Percentiles rank a stretch among this genome's conserved stretches.
phyloP scores from a whole-genome alignment of 2,113 vertebrate species.

The Anseranas semipalmata region DNA sequence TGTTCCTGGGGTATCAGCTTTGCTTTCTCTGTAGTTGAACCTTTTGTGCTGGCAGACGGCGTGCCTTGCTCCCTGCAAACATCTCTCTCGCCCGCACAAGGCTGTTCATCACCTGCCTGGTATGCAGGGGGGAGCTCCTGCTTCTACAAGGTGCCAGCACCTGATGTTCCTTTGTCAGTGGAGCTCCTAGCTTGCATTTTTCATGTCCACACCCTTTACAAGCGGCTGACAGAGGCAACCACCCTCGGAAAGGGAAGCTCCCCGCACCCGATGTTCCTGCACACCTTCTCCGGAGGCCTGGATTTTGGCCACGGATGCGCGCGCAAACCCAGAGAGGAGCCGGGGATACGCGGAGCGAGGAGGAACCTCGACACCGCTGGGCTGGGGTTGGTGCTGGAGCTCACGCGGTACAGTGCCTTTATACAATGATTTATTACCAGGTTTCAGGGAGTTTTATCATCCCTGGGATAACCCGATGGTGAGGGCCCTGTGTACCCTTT shows the following conservation, averaged over 20 bases:
- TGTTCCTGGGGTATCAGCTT: background rate
- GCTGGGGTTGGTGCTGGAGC: background rate
- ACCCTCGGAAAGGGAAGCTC: background rate
- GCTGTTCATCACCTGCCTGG: background rate
- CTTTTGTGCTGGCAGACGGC: background rate
- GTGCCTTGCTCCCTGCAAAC: background rate
- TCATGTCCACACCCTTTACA: background rate
- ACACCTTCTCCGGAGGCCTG: background rate
- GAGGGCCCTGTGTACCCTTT: background rate
- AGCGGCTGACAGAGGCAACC: background rate
- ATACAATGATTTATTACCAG: background rate
- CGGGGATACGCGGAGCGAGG: background rate
- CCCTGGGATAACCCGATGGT: background rate
- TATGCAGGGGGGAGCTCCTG: background rate
- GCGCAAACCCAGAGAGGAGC: background rate
- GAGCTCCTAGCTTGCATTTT: background rate
- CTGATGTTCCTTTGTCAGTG: background rate
- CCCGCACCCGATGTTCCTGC: background rate
- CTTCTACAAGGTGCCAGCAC: background rate
- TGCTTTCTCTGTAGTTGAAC: background rate
- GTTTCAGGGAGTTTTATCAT: background rate
- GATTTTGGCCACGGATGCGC: background rate
- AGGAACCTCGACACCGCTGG: background rate
- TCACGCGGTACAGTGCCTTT: background rate
- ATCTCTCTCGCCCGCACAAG: background rate